Conservation (phyloP, 1,140 invertebrate genomes). For the Latrodectus geometricus region DNA sequence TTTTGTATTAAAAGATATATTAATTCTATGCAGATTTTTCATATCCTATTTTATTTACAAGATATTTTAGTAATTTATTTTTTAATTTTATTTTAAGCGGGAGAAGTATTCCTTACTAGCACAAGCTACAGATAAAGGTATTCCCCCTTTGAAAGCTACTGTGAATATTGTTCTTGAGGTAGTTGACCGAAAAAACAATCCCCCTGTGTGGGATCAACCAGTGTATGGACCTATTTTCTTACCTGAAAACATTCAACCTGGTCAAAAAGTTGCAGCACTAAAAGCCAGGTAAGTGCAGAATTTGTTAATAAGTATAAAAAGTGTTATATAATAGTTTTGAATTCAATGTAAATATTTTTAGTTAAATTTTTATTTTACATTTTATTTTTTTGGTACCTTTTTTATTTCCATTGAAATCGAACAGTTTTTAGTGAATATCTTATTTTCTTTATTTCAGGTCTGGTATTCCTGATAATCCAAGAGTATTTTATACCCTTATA, state of each 20-base stretch:
- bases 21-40: too few relatives aligned
- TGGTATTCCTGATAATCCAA: slow-evolving; percentile 94
- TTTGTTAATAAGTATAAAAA: too few relatives aligned
- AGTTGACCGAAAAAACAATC: slow-evolving; percentile 97
- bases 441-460: slow-evolving; percentile 70
- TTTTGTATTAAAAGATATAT: too few relatives aligned
- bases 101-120: slow-evolving; percentile 94
- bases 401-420: background rate
- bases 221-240: slow-evolving; percentile 95
- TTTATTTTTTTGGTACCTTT: too few relatives aligned
- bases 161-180: slow-evolving; percentile 97
- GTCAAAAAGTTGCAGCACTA: slow-evolving; percentile 94
- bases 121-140: slow-evolving; percentile 91
- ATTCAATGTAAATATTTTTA: too few relatives aligned
- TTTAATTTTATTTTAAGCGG: slow-evolving; percentile 76
- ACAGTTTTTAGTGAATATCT: too few relatives aligned
- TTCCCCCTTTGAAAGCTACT: slow-evolving; percentile 87
- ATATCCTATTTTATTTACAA: too few relatives aligned
- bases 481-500: slow-evolving; percentile 93
- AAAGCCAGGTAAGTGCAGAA: slow-evolving; percentile 85
- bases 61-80: too few relatives aligned
- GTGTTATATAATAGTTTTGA: too few relatives aligned
- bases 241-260: slow-evolving; percentile 97
- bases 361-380: too few relatives aligned
- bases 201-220: slow-evolving; percentile 91